Evolutionary conservation across 2,113 vertebrate genomes (phyloP).

Genomic region (Xyliphius kryptos): DNA sequence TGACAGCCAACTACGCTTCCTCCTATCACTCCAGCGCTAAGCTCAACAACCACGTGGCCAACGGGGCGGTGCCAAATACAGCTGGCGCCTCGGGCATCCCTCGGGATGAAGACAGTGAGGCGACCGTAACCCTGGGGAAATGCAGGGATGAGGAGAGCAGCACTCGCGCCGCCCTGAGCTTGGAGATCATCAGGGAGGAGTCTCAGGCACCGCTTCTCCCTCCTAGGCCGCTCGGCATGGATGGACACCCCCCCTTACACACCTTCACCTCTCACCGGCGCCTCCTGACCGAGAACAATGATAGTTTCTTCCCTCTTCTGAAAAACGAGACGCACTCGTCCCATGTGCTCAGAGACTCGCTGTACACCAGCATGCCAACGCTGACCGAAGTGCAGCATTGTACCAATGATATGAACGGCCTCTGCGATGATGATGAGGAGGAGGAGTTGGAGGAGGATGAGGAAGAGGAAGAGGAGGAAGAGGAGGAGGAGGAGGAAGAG

Average conservation of each 20-base stretch:
- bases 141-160: constrained; percentile 64
- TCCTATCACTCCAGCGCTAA: constrained; percentile 92
- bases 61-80: constrained; percentile 60
- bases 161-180: constrained; percentile 58
- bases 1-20: constrained; percentile 94
- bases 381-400: constrained; percentile 76
- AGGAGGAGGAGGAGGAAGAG: constrained; percentile 75
- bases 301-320: constrained; percentile 95
- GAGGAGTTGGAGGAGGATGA: constrained; percentile 76
- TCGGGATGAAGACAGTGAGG: constrained; percentile 76
- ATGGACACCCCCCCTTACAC: constrained; percentile 78
- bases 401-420: constrained; percentile 54
- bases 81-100: constrained; percentile 50
- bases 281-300: constrained; percentile 88
- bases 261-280: constrained; percentile 77
- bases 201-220: constrained; percentile 88
- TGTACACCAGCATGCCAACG: constrained; percentile 94
- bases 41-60: constrained; percentile 93
- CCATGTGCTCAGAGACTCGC: constrained; percentile 78
- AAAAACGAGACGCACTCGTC: constrained; percentile 72
- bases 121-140: constrained; percentile 75
- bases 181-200: constrained; percentile 93
- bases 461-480: constrained; percentile 71
- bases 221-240: constrained; percentile 73
- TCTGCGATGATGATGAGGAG: constrained; percentile 55